Evolutionary conservation across 1,140 invertebrate species (phyloP), one percentile per base, ranked within the genome.

Genomic region (Parapsyche elsis): DNA sequence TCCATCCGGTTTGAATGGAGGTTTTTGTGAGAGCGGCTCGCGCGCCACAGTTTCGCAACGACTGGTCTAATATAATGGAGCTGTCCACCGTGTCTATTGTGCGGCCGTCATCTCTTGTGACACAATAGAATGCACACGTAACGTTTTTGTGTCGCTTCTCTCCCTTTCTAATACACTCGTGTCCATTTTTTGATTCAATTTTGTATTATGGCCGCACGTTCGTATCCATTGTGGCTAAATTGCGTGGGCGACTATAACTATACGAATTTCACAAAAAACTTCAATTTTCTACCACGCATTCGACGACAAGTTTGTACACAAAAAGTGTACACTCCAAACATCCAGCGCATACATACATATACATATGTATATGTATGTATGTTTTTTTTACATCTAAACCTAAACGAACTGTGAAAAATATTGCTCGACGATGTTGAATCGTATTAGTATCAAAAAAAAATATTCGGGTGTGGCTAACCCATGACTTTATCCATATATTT

Each of bases 101-200:
- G 19, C 70, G 46, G 75, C 76, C 75, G 75, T 77, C 80, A 71
- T 71, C 64, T 77, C 73, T 77, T 76, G 70, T 71, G 73, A 59
- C n/a, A 30, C 70, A 45, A 59, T 77, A 80, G 71, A 80, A 49
- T 77, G 80, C 64, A 71, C 46, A 81, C 74, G 45, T 71, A 21
- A 76, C 80, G 44, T 80, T 76, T 71, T 81, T 53, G 49, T 64
- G 74, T 24, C 71, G 16, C 10, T 9, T 21, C 71, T 73, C 30
- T 38, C 30, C 30, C 30, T 38, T 7, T 38, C 30, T 38, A 38
- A 38, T 16, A 73, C 21, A 73, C 24, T 45, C 71, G 38, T 73
- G 26, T 21, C 44, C 71, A 73, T 73, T 26, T 73, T 45, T 45
- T 73, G 44, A 45, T 73, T 38, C 44, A 73, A 73, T 73, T 73